Conservation (phyloP, 2,888 invertebrate species). For the Lochmaea crataegi region DNA sequence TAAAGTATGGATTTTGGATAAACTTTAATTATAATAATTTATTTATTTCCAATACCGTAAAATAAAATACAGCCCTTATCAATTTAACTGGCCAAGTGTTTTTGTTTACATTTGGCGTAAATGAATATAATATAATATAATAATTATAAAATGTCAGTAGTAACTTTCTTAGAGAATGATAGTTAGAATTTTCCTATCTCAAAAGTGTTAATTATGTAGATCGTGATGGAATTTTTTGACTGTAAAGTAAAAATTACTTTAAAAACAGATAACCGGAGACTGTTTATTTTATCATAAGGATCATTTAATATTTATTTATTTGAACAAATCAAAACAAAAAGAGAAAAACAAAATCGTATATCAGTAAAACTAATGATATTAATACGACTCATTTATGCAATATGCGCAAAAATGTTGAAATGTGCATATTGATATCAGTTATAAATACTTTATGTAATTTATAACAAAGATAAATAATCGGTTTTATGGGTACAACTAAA, state of each 20-base stretch:
- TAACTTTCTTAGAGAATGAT: too few relatives aligned
- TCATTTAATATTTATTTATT: constrained; percentile 7
- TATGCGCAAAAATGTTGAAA: neutral
- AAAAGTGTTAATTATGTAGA: neutral
- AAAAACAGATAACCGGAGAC: neutral
- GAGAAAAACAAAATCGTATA: constrained; percentile 12
- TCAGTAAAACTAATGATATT: constrained; percentile 7
- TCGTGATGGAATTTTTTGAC: neutral
- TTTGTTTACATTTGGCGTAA: too few relatives aligned
- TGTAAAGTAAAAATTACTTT: neutral
- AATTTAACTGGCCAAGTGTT: too few relatives aligned
- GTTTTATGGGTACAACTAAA: neutral
- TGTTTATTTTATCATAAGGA: constrained; percentile 1
- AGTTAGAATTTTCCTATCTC: too few relatives aligned
- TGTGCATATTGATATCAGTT: constrained; percentile 4
- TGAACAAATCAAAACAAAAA: neutral
- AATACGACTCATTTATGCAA: neutral
- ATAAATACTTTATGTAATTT: neutral
- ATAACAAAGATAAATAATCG: neutral
- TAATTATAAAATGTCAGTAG: too few relatives aligned
- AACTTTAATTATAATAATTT: too few relatives aligned
- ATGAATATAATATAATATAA: too few relatives aligned
- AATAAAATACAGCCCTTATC: too few relatives aligned
- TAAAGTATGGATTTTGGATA: too few relatives aligned
- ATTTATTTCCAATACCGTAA: too few relatives aligned